These are phyloP conservation scores for Ips nitidus DNA, from an alignment of 1,140 invertebrate genomes.

Conservation along the genomic window DNA sequence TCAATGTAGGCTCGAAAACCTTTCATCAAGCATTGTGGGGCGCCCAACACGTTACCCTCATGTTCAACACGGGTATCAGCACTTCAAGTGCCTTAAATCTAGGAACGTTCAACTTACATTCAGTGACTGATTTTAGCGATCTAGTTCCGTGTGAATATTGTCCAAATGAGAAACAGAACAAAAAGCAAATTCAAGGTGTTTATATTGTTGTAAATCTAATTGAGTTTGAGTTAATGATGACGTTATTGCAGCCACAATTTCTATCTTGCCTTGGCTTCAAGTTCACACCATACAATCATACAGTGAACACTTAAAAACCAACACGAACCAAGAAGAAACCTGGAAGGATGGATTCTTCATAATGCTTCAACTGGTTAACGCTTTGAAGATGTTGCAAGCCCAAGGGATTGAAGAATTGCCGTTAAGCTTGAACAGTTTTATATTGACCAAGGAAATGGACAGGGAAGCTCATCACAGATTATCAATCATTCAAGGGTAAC, in stretches of 20 bases:
- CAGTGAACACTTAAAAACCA: constrained; percentile 58
- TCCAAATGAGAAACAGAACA: constrained; percentile 51
- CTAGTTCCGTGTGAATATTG: constrained; percentile 66
- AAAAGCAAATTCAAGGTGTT: constrained; percentile 64
- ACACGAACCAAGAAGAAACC: constrained; percentile 51
- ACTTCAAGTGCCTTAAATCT: constrained; percentile 52
- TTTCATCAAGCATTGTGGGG: constrained; percentile 75
- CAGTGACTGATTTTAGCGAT: constrained; percentile 78
- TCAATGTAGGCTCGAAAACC: constrained; percentile 66
- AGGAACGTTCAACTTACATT: constrained; percentile 63
- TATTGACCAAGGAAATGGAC: constrained; percentile 59
- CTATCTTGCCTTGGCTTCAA: constrained; percentile 68
- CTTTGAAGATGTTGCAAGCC: constrained; percentile 79
- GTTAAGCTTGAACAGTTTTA: constrained; percentile 65
- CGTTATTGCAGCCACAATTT: constrained; percentile 64
- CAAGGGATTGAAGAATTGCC: constrained; percentile 78
- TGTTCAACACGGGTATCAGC: constrained; percentile 61
- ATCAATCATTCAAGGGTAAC: constrained; percentile 73
- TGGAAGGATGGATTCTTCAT: constrained; percentile 63
- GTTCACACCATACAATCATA: constrained; percentile 70
- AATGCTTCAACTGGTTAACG: constrained; percentile 77
- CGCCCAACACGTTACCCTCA: constrained; percentile 68
- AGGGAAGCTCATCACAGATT: constrained; percentile 62
- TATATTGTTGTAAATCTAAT: not conserved
- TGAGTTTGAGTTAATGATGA: not conserved